These are phyloP conservation scores for Oxytorus armatus DNA, from an alignment of 2,888 invertebrate species.

Conservation along the genomic window DNA sequence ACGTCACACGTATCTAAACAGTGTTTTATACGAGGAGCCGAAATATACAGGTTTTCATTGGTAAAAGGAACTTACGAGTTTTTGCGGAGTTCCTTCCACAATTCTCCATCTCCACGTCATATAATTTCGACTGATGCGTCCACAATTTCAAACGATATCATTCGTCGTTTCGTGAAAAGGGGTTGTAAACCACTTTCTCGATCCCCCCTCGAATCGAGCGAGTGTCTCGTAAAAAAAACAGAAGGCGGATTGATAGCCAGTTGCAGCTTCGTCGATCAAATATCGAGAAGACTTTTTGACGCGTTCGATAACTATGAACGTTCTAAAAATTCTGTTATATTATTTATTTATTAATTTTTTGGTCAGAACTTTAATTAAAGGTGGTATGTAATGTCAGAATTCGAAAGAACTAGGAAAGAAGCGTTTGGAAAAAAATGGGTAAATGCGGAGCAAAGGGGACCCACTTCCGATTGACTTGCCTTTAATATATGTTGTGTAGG, in stretches of 20 bases:
- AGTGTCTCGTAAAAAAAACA: constrained; percentile 49
- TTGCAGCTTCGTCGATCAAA: constrained; percentile 24
- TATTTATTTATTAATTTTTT: constrained; percentile 1
- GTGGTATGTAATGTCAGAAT: not conserved
- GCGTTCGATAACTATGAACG: constrained; percentile 20
- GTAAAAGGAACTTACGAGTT: not conserved
- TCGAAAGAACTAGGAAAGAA: too few species aligned
- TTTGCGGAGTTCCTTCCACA: not conserved
- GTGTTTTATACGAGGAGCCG: not conserved
- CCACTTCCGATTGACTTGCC: too few species aligned
- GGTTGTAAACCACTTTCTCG: constrained; percentile 41
- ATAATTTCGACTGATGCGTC: not conserved
- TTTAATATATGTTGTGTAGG: too few species aligned
- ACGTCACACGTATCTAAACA: constrained; percentile 6
- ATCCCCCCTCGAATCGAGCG: constrained; percentile 50
- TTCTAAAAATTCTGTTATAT: constrained; percentile 49
- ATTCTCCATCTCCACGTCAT: not conserved
- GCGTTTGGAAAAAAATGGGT: not conserved
- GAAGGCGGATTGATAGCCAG: constrained; percentile 18
- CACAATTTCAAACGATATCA: constrained; percentile 52
- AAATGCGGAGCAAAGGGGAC: not conserved
- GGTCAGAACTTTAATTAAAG: constrained; percentile 34
- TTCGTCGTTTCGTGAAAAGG: constrained; percentile 51
- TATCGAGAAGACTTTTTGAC: constrained; percentile 20
- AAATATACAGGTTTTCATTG: constrained; percentile 2